Conservation (phyloP, 2,888 invertebrate species). For the Euphydryas editha region DNA sequence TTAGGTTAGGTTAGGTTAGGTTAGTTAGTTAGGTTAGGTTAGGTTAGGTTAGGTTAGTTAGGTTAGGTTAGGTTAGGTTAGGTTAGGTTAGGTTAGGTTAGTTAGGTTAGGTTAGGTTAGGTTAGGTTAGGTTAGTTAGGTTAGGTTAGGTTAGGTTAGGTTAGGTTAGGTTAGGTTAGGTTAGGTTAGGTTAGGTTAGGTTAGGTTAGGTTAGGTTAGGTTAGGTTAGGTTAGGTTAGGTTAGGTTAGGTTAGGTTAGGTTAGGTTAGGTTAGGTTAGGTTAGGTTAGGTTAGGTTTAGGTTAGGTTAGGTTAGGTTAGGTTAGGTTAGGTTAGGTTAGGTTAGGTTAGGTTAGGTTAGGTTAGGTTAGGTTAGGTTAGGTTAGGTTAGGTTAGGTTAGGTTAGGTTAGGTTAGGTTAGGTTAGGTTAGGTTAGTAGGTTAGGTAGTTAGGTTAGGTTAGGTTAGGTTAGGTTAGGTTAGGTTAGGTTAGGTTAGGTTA, state of each 20-base stretch:
- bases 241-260: slow-evolving; percentile 21
- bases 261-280: slow-evolving; percentile 21
- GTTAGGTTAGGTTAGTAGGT: slow-evolving; percentile 18
- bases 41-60: slow-evolving; percentile 17
- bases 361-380: slow-evolving; percentile 7
- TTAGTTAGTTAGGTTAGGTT: slow-evolving; percentile 24
- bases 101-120: slow-evolving; percentile 38
- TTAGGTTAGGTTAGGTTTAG: slow-evolving; percentile 13
- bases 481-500: slow-evolving; percentile 6
- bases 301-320: neutral
- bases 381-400: slow-evolving; percentile 7
- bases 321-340: slow-evolving; percentile 8
- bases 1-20: too few relatives aligned
- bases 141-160: slow-evolving; percentile 25
- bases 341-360: slow-evolving; percentile 17
- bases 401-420: slow-evolving; percentile 15
- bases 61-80: slow-evolving; percentile 26
- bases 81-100: slow-evolving; percentile 24
- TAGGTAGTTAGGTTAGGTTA: slow-evolving; percentile 20
- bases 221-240: slow-evolving; percentile 21
- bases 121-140: slow-evolving; percentile 27
- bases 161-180: slow-evolving; percentile 20
- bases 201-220: slow-evolving; percentile 19
- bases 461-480: slow-evolving; percentile 17
- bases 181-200: slow-evolving; percentile 20